Evolutionary conservation across 2,113 vertebrate genomes (phyloP).

Genomic region (Bothrops jararaca): DNA sequence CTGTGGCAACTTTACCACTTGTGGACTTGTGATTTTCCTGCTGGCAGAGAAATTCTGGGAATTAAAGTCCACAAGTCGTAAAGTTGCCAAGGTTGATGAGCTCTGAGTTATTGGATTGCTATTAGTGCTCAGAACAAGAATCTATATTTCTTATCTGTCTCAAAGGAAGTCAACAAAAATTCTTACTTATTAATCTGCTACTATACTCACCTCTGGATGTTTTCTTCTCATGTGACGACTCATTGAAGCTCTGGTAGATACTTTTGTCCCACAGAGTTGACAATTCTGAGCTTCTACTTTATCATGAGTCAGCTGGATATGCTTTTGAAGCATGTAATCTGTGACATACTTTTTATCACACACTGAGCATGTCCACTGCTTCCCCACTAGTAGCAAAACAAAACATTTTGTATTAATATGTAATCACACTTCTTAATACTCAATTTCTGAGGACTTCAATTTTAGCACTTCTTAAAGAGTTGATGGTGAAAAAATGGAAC

Average conservation of each 20-base stretch:
- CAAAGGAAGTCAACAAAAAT: conserved; percentile 7
- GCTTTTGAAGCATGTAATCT: conserved; percentile 98
- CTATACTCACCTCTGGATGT: conserved; percentile 86
- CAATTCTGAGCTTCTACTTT: conserved; percentile 97
- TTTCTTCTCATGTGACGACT: conserved; percentile 94
- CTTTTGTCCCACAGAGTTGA: conserved; percentile 94
- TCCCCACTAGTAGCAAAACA: conserved; percentile 81
- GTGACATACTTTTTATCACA: conserved; percentile 98
- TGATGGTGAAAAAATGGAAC: background rate
- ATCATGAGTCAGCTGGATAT: conserved; percentile 95
- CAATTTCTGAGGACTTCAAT: background rate
- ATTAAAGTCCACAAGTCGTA: background rate
- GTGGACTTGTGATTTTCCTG: background rate
- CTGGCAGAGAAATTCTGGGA: background rate
- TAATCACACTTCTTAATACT: background rate
- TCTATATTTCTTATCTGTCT: background rate
- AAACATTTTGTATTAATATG: conserved; percentile 10
- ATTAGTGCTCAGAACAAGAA: background rate
- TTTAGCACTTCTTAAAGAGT: background rate
- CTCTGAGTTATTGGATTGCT: background rate
- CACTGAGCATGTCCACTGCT: conserved; percentile 91
- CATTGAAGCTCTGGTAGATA: conserved; percentile 96
- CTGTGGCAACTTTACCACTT: background rate
- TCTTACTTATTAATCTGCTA: background rate
- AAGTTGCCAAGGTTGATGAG: background rate